Evolutionary conservation across 2,113 vertebrate genomes (phyloP).

Genomic region (Melanerpes aurifrons): DNA sequence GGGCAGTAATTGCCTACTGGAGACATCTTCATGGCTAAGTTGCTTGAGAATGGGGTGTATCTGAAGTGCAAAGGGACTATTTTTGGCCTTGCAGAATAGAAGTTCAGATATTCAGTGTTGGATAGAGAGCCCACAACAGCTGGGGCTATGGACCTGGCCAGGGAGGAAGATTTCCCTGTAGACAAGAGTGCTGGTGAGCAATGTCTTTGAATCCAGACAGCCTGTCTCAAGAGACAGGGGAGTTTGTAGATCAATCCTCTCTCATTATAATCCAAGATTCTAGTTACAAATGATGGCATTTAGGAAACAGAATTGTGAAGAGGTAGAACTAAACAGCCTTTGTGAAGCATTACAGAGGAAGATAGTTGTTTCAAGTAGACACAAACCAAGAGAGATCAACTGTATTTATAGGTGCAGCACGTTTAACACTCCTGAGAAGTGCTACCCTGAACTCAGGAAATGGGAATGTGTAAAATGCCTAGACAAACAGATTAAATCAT

Average conservation of each 20-base stretch:
- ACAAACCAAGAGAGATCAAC: slow-evolving; percentile 23
- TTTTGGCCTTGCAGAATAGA: not conserved
- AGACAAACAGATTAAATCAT: not conserved
- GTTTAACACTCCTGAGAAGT: not conserved
- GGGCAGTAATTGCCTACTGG: not conserved
- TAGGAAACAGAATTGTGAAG: slow-evolving; percentile 21
- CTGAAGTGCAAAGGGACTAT: not conserved
- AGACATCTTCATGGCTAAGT: not conserved
- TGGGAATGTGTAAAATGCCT: not conserved
- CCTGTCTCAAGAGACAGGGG: not conserved
- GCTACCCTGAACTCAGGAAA: not conserved
- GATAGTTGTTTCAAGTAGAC: slow-evolving; percentile 2
- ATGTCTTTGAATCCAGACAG: accelerated
- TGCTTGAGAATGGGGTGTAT: accelerated
- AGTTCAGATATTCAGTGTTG: not conserved
- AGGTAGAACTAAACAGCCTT: slow-evolving; percentile 46
- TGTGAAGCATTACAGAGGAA: not conserved
- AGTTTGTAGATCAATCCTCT: not conserved
- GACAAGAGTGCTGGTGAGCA: accelerated
- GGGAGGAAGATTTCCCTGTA: not conserved
- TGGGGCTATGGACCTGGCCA: accelerated
- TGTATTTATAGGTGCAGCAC: not conserved
- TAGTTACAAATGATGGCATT: slow-evolving; percentile 21
- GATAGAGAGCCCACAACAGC: accelerated
- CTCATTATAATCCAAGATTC: not conserved